Percentiles rank a stretch among this genome's conserved stretches.
phyloP scores from a whole-genome alignment of 92 coral and sea anemone species.

The Metridium senile region DNA sequence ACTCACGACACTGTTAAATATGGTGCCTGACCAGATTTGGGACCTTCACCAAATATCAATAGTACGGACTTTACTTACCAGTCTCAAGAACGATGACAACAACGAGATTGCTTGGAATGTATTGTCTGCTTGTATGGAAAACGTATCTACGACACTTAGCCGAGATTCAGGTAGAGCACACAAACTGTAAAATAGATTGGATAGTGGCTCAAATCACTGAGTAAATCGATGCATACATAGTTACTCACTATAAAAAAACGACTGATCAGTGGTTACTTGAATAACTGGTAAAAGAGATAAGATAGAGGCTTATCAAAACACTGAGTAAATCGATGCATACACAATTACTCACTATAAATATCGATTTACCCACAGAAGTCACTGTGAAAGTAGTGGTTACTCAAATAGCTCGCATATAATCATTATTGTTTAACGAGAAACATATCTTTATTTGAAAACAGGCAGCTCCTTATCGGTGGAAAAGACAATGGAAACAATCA shows the following conservation, averaged over 20 bases:
- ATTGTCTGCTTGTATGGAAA: slow-evolving; percentile 23
- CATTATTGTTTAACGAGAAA: background rate
- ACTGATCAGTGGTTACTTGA: too few species aligned
- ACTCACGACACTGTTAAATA: slow-evolving; percentile 7
- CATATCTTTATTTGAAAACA: background rate
- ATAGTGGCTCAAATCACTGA: too few species aligned
- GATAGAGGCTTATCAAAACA: too few species aligned
- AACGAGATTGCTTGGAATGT: background rate
- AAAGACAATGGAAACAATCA: background rate
- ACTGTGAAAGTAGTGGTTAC: background rate
- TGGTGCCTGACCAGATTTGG: slow-evolving; percentile 16
- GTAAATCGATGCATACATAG: too few species aligned
- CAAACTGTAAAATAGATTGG: too few species aligned
- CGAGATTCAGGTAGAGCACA: slow-evolving; percentile 1
- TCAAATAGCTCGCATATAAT: too few species aligned
- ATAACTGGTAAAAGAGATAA: too few species aligned
- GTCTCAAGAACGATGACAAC: background rate
- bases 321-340: too few species aligned
- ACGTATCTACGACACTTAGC: slow-evolving; percentile 9
- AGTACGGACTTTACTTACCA: slow-evolving; percentile 1
- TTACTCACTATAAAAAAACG: too few species aligned
- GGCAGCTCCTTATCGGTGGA: background rate
- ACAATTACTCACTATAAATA: too few species aligned
- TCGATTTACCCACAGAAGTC: too few species aligned
- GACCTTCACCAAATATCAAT: slow-evolving; percentile 7